Conservation (phyloP, 1,140 invertebrate species). For the Papilio dardanus region DNA sequence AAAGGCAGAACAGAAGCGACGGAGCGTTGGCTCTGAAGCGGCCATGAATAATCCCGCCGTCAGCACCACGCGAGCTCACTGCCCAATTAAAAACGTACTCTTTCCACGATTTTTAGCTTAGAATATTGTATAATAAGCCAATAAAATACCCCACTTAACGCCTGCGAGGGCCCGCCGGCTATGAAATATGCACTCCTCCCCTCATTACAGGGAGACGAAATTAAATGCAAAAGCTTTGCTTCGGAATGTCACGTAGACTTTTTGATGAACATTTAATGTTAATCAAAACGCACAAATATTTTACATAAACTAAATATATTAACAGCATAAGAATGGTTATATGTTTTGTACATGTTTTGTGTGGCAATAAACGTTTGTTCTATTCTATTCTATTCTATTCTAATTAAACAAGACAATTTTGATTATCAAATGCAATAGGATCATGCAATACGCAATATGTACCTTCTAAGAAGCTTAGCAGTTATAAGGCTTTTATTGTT, state of each 20-base stretch:
- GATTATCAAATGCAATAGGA: no score
- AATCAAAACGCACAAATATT: background rate
- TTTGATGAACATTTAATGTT: background rate
- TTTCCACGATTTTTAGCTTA: constrained; percentile 81
- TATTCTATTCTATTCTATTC: no score
- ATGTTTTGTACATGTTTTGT: no score
- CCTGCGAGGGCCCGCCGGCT: constrained; percentile 62
- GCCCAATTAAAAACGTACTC: constrained; percentile 82
- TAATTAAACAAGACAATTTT: no score
- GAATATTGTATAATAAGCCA: constrained; percentile 82
- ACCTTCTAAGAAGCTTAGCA: no score
- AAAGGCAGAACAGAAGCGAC: constrained; percentile 61
- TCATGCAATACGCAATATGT: no score
- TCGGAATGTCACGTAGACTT: constrained; percentile 39
- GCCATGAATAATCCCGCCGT: constrained; percentile 79
- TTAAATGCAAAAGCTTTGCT: constrained; percentile 52
- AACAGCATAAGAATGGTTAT: no score
- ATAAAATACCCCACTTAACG: constrained; percentile 81
- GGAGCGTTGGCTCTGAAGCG: constrained; percentile 67
- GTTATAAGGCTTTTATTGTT: background rate
- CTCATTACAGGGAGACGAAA: constrained; percentile 67
- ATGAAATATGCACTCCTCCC: constrained; percentile 78
- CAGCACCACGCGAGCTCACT: constrained; percentile 74
- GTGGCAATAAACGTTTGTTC: no score
- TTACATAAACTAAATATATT: no score